Conservation (phyloP, 2,113 vertebrate species). For the Ploceus nigricollis region DNA sequence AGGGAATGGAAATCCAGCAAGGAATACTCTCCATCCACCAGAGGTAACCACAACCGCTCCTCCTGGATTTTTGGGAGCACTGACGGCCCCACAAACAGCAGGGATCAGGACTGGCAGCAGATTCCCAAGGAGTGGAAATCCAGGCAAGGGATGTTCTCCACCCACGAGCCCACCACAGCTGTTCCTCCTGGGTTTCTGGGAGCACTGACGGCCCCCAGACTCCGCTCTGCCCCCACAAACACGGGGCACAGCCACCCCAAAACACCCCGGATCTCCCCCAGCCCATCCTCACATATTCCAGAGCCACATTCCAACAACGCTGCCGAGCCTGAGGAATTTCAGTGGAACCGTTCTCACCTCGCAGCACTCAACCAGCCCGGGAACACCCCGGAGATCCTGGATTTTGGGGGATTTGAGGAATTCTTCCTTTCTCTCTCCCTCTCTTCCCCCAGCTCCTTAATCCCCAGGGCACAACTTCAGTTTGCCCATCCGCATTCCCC, state of each 20-base stretch:
- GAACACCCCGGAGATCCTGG: not conserved
- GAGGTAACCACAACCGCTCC: not conserved
- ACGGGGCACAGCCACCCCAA: not conserved
- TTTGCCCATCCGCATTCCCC: not conserved
- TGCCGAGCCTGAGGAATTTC: not conserved
- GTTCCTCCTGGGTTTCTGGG: fast-evolving
- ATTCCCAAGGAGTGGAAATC: not conserved
- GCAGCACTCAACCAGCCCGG: not conserved
- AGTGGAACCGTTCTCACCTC: not conserved
- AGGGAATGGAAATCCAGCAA: too few relatives aligned
- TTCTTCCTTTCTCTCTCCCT: not conserved
- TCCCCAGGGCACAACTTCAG: not conserved
- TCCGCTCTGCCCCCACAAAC: not conserved
- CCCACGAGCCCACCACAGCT: not conserved
- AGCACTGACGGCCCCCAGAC: not conserved
- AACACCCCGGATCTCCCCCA: not conserved
- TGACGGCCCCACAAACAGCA: fast-evolving
- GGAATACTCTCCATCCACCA: not conserved
- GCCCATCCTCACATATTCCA: fast-evolving
- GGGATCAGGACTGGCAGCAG: too few relatives aligned
- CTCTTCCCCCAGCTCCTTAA: not conserved
- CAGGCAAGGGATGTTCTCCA: not conserved
- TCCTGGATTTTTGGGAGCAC: not conserved
- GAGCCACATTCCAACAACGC: fast-evolving
- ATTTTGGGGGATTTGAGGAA: not conserved